Base-by-base conservation (phyloP, 2,888 invertebrate species). In the Exocentrus adspersus region DNA sequence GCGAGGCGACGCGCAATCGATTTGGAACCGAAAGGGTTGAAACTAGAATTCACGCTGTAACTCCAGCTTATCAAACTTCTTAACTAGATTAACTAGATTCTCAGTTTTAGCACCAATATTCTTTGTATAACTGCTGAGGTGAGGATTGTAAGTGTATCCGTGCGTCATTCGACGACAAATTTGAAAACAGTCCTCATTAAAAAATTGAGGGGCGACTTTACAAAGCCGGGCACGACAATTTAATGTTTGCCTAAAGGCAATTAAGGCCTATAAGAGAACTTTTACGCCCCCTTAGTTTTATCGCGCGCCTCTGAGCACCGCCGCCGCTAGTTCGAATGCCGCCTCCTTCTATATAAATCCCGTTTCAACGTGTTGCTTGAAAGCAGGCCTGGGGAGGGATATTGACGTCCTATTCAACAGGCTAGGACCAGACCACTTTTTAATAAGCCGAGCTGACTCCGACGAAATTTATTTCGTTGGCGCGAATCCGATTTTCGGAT, bases 341-440 rank as follows among this genome's bases (percentile, higher is more conserved):
- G 53, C 41, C 32, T 50, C 52, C 37, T 43, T 46, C 43, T 41
- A 54, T n/a, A n/a, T 60, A 59, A 64, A 64, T 65, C 42, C 60
- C 41, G 43, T 46, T n/a, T 46, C 61, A 65, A 59, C 65, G 46
- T 57, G 60, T 64, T 65, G 62, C 57, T 53, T 41, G 58, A 62
- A 62, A n/a, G n/a, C 19, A 46, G 52, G 52, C 52, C 42, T 46
- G 30, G 43, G 37, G 61, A 32, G 32, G 69, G 69, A 72, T 71
- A 73, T 73, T 71, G 74, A 72, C 73, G 72, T 73, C 42, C 37
- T 46, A 58, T 62, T 62, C 62, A 62, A 62, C 62, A 62, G 72
- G 75, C 74, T 72, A 43, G 54, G 37, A 30, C 30, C 54, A 54
- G 54, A 54, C 54, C 17, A 54, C 43, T 28, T 19, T 43, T 54